These are phyloP conservation scores for Xanthia icteritia DNA, from an alignment of 2,888 invertebrate genomes.

Conservation along the genomic window DNA sequence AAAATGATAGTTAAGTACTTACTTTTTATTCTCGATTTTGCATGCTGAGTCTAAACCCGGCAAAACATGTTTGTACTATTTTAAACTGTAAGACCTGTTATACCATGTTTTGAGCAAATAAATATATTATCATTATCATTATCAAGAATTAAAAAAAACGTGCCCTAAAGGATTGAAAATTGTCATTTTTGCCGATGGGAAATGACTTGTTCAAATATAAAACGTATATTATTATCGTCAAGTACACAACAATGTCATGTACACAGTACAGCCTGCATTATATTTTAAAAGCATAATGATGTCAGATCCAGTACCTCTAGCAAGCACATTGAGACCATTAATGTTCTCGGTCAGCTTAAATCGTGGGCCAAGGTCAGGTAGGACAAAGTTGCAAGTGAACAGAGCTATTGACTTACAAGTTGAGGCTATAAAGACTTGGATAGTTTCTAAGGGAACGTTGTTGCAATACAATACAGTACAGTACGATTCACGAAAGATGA, in stretches of 20 bases:
- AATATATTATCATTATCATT: too few relatives aligned
- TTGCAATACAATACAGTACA: not conserved
- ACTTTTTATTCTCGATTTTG: too few relatives aligned
- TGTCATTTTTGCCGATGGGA: not conserved
- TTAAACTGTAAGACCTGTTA: too few relatives aligned
- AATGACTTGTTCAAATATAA: too few relatives aligned
- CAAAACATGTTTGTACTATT: too few relatives aligned
- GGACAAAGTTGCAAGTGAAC: constrained; percentile 29
- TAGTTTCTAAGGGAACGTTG: not conserved
- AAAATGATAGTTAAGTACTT: too few relatives aligned
- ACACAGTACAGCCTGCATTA: constrained; percentile 11
- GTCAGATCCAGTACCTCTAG: constrained; percentile 50
- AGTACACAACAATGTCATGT: constrained; percentile 20
- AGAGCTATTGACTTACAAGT: not conserved
- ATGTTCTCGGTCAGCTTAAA: constrained; percentile 27
- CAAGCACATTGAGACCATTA: constrained; percentile 49
- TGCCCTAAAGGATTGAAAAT: not conserved
- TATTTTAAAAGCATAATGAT: constrained; percentile 35
- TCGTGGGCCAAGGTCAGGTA: constrained; percentile 29
- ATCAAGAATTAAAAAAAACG: not conserved
- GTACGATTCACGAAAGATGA: too few relatives aligned
- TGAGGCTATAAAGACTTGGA: not conserved
- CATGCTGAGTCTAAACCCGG: too few relatives aligned
- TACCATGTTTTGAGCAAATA: too few relatives aligned
- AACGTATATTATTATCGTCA: not conserved